Percentiles rank a stretch among this genome's conserved stretches.
phyloP scores from a whole-genome alignment of 2,113 vertebrate genomes.

The Ondatra zibethicus region DNA sequence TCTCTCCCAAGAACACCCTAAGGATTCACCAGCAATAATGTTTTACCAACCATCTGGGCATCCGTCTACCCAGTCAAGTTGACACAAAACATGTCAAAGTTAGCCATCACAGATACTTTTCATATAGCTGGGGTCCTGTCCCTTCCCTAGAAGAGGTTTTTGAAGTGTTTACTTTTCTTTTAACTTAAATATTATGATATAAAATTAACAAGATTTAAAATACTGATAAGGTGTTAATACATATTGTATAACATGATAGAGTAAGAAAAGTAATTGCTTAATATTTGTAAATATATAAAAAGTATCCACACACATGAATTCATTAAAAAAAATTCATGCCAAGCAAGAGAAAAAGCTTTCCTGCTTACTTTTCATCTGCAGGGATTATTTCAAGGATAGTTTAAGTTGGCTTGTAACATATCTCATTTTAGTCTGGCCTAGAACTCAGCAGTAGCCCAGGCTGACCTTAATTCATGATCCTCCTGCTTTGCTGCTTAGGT shows the following conservation, averaged over 20 bases:
- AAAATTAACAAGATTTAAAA: constrained; percentile 13
- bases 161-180: background rate
- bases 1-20: background rate
- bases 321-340: background rate
- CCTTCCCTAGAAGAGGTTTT: background rate
- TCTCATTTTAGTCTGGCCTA: background rate
- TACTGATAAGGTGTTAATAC: background rate
- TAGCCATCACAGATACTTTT: background rate
- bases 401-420: background rate
- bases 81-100: background rate
- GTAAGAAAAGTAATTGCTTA: background rate
- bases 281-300: background rate
- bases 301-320: background rate
- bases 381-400: background rate
- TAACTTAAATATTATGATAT: background rate
- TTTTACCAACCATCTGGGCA: background rate
- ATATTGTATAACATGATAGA: background rate
- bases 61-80: background rate
- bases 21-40: background rate
- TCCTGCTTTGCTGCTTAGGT: background rate
- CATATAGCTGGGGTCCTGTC: background rate
- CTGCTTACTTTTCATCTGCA: background rate
- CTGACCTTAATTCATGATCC: background rate
- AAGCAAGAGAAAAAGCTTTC: background rate
- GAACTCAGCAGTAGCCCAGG: background rate